Evolutionary conservation across 2,113 vertebrate genomes (phyloP).

Genomic region (Prunella fulvescens): DNA sequence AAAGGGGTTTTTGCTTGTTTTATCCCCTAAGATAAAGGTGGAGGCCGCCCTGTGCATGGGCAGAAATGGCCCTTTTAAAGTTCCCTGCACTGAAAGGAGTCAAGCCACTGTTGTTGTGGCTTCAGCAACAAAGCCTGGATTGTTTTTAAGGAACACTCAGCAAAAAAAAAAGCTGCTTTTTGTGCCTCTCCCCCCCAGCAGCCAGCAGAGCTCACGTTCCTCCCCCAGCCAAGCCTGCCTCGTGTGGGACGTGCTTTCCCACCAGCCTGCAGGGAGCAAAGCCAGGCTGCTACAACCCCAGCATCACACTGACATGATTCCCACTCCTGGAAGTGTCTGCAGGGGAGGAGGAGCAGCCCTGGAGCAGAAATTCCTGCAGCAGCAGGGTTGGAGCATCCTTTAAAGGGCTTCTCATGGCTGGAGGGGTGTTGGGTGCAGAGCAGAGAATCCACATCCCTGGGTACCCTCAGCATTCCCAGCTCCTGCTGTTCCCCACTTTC

Average conservation of each 20-base stretch:
- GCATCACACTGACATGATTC: accelerated
- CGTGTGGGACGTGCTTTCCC: background rate
- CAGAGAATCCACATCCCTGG: background rate
- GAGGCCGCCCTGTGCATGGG: background rate
- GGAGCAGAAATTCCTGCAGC: background rate
- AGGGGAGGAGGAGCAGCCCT: background rate
- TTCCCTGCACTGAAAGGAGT: background rate
- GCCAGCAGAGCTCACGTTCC: background rate
- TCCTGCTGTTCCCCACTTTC: background rate
- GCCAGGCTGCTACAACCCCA: background rate
- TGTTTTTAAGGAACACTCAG: constrained; percentile 32
- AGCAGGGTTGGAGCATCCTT: background rate
- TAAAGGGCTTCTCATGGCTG: accelerated
- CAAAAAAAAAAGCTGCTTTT: background rate
- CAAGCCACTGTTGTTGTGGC: background rate
- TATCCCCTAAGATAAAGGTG: background rate
- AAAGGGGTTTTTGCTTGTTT: background rate
- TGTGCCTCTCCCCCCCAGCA: background rate
- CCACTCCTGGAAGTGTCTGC: background rate
- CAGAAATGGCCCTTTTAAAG: background rate
- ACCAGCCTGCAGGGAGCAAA: background rate
- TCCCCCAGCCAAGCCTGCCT: background rate
- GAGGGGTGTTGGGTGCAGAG: background rate
- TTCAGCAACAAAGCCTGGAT: background rate
- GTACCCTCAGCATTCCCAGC: background rate